phyloP scores from a whole-genome alignment of 2,888 invertebrate genomes.

The Dryobota labecula region DNA sequence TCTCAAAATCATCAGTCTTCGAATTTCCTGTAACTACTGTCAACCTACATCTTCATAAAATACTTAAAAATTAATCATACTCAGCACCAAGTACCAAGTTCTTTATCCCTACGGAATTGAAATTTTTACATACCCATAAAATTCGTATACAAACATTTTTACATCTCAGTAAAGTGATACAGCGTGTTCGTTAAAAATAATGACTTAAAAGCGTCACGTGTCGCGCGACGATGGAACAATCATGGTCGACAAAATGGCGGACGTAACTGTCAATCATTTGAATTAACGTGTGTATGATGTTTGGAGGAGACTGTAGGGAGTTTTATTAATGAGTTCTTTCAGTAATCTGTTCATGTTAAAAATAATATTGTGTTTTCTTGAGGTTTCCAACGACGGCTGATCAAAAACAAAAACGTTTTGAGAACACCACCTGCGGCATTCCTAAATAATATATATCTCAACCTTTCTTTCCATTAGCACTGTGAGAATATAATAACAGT shows the following conservation, averaged over 20 bases:
- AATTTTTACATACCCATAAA: constrained; percentile 18
- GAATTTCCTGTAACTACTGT: background rate
- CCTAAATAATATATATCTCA: no score
- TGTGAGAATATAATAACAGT: background rate
- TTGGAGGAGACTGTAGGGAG: constrained; percentile 4
- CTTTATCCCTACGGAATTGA: background rate
- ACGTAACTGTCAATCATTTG: constrained; percentile 53
- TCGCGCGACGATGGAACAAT: constrained; percentile 52
- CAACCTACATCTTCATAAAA: background rate
- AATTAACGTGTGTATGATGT: constrained; percentile 28
- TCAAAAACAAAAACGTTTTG: no score
- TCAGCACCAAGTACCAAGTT: constrained; percentile 6
- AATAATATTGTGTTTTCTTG: background rate
- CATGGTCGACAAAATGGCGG: constrained; percentile 53
- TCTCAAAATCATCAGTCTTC: background rate
- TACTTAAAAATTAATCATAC: constrained; percentile 4
- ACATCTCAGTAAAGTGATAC: constrained; percentile 59
- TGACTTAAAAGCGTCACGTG: constrained; percentile 64
- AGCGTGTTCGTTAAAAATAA: constrained; percentile 68
- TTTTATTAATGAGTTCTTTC: background rate
- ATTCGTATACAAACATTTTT: constrained; percentile 36
- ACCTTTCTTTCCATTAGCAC: background rate
- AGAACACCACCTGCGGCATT: no score
- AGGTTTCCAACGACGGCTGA: no score
- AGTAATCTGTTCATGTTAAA: background rate